Evolutionary conservation across 2,797 vertebrate genomes (phyloP).

Genomic region (Sciurus vulgaris): DNA sequence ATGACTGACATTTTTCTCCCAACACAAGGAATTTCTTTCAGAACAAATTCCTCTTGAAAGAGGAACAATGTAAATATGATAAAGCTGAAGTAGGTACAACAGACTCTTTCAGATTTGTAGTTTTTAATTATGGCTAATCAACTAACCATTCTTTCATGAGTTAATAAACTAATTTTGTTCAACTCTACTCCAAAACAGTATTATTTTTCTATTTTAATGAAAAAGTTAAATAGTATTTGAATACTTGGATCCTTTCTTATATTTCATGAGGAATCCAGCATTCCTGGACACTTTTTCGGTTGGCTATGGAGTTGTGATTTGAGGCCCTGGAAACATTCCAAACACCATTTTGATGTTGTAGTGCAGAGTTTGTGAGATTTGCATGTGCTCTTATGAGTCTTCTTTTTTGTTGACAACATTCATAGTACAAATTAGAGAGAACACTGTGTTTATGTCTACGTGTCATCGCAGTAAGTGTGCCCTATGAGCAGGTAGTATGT

Average conservation of each 20-base stretch:
- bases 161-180: not conserved
- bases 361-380: not conserved
- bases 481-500: not conserved
- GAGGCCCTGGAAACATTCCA: not conserved
- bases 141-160: not conserved
- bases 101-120: not conserved
- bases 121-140: not conserved
- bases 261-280: not conserved
- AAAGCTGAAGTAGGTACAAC: not conserved
- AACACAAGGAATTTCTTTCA: not conserved
- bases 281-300: not conserved
- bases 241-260: not conserved
- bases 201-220: not conserved
- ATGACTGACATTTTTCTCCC: not conserved
- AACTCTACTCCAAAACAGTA: not conserved
- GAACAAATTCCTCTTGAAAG: not conserved
- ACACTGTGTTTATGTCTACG: not conserved
- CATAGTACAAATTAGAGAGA: not conserved
- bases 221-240: not conserved
- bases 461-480: not conserved
- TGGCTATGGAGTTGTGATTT: not conserved
- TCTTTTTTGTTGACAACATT: not conserved
- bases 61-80: not conserved
- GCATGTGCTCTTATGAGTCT: not conserved
- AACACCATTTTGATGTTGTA: not conserved